Conservation (phyloP, 2,888 invertebrate genomes). For the Idaea aversata region DNA sequence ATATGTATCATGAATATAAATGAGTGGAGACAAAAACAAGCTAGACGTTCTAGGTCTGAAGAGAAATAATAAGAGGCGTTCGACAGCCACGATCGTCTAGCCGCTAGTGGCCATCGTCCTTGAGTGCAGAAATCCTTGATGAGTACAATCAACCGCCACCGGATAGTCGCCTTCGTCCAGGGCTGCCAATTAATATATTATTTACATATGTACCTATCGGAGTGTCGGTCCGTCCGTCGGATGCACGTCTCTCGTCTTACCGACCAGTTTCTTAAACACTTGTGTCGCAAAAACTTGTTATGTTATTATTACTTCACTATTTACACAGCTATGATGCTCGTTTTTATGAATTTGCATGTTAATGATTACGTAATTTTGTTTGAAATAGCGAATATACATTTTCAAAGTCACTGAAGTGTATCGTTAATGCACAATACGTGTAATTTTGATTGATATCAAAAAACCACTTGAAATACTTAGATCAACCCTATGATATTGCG, state of each 20-base stretch:
- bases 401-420: neutral
- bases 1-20: constrained; percentile 78
- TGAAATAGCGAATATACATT: neutral
- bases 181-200: constrained; percentile 70
- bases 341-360: constrained; percentile 2
- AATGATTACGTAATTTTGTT: neutral
- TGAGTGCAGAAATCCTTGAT: constrained; percentile 79
- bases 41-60: constrained; percentile 70
- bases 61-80: constrained; percentile 76
- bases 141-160: constrained; percentile 80
- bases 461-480: constrained; percentile 2
- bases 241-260: constrained; percentile 20
- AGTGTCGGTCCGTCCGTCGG: constrained; percentile 33
- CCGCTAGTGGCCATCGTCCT: constrained; percentile 74
- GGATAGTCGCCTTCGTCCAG: constrained; percentile 69
- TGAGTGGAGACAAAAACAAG: constrained; percentile 74
- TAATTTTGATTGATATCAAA: neutral
- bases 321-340: neutral
- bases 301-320: constrained; percentile 31
- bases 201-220: constrained; percentile 35
- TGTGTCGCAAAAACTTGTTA: constrained; percentile 37
- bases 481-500: constrained; percentile 57
- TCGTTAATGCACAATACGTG: neutral
- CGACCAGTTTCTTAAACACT: constrained; percentile 39
- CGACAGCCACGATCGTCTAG: constrained; percentile 70